Conservation (phyloP, 2,888 invertebrate species). For the Watsonalla binaria region DNA sequence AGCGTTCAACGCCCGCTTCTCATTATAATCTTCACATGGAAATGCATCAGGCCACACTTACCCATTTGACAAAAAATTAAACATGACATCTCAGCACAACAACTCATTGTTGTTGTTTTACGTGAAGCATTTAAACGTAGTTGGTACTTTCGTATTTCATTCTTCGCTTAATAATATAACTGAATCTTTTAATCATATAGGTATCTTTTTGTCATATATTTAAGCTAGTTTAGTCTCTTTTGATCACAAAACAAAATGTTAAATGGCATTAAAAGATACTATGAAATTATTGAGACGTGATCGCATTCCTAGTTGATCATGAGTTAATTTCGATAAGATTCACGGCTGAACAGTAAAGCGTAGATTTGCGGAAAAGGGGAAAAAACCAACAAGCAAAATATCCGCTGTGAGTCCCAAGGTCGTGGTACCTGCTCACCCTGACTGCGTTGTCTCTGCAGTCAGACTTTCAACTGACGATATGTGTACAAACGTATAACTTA, state of each 20-base stretch:
- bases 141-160: no score
- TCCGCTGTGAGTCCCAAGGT: conserved; percentile 66
- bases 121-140: no score
- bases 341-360: conserved; percentile 32
- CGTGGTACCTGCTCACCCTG: conserved; percentile 65
- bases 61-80: not conserved
- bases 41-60: conserved; percentile 26
- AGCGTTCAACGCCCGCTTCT: conserved; percentile 56
- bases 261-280: conserved; percentile 19
- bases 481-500: conserved; percentile 33
- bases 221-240: conserved; percentile 1
- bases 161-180: no score
- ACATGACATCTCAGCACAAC: no score
- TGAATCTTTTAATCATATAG: no score
- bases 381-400: conserved; percentile 62
- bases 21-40: conserved; percentile 45
- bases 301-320: conserved; percentile 14
- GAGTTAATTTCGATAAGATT: conserved; percentile 21
- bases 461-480: conserved; percentile 62
- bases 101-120: no score
- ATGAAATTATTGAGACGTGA: conserved; percentile 21
- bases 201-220: no score
- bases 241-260: not conserved
- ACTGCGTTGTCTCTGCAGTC: conserved; percentile 44
- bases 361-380: conserved; percentile 64